These are phyloP conservation scores for Aplysia californica DNA, from an alignment of 1,140 invertebrate genomes.

Conservation along the genomic window DNA sequence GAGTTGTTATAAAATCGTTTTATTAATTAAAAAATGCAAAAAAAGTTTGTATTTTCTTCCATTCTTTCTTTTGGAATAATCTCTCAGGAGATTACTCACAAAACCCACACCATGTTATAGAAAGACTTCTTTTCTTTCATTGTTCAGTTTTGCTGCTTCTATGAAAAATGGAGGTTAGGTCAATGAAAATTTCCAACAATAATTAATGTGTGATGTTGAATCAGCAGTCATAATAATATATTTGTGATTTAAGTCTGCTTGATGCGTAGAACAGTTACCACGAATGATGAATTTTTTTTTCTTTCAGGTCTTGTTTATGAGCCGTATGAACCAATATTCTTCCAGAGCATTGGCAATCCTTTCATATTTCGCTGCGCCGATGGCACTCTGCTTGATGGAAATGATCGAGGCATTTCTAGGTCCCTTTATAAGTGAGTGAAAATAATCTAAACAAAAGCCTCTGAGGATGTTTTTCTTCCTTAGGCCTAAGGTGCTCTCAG, in stretches of 20 bases:
- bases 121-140: too few species aligned
- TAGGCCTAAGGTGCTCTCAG: too few species aligned
- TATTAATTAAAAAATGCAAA: too few species aligned
- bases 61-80: too few species aligned
- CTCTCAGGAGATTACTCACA: too few species aligned
- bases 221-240: neutral
- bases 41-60: too few species aligned
- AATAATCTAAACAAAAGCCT: too few species aligned
- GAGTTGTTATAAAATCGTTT: too few species aligned
- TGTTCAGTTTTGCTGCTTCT: neutral
- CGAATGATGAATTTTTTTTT: conserved; percentile 21
- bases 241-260: neutral
- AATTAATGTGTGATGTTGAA: neutral
- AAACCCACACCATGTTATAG: too few species aligned
- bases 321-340: conserved; percentile 68
- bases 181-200: neutral
- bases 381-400: conserved; percentile 67
- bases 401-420: too few species aligned
- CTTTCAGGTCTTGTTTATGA: conserved; percentile 65
- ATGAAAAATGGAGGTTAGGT: neutral
- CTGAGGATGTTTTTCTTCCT: too few species aligned
- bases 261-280: neutral
- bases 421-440: too few species aligned
- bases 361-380: conserved; percentile 70
- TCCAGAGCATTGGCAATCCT: conserved; percentile 68